These are phyloP conservation scores for Rhopalosiphum maidis DNA, from an alignment of 1,140 invertebrate genomes.

Conservation along the genomic window DNA sequence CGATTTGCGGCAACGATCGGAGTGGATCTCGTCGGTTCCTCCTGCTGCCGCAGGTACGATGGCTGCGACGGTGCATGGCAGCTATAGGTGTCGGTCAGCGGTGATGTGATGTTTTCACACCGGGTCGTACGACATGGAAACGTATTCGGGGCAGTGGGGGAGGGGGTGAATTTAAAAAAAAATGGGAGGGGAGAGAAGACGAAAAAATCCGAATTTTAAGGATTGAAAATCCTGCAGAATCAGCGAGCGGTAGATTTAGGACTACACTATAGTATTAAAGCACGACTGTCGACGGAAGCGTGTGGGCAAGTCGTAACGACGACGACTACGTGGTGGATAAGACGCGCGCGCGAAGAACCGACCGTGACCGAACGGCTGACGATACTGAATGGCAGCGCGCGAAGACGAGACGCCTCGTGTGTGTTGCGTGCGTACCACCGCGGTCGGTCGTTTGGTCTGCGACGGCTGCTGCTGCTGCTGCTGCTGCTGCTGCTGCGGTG, in stretches of 20 bases:
- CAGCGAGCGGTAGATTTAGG: too few species aligned
- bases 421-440: conserved; percentile 20
- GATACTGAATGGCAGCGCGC: conserved; percentile 44
- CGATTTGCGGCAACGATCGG: conserved; percentile 5
- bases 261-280: background rate
- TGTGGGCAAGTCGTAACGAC: background rate
- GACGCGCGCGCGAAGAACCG: background rate
- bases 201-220: background rate
- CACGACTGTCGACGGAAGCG: background rate
- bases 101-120: background rate
- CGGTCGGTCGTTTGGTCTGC: background rate
- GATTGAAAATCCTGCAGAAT: background rate
- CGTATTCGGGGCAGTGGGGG: background rate
- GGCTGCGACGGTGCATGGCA: background rate
- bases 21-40: background rate
- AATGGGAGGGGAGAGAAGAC: background rate
- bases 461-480: background rate
- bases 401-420: conserved; percentile 32
- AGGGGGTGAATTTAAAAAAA: background rate
- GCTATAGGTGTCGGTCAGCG: background rate
- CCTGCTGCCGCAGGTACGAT: background rate
- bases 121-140: background rate
- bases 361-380: background rate
- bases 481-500: background rate
- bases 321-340: background rate